Evolutionary conservation across 2,113 vertebrate species (phyloP).

Genomic region (Alethe castanea): DNA sequence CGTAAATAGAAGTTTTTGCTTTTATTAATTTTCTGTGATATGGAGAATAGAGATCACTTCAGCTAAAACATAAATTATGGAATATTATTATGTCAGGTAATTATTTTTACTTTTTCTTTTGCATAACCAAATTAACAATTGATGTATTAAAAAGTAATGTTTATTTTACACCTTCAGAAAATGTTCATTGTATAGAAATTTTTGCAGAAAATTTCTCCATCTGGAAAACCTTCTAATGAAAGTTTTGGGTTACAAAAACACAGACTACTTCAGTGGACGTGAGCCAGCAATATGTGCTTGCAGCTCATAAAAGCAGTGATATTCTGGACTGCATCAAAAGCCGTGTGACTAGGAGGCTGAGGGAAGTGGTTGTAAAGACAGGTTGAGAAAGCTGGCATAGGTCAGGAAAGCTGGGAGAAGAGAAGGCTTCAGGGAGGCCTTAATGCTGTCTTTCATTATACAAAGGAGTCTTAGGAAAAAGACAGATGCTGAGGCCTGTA

Average conservation of each 20-base stretch:
- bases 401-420: background rate
- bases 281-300: background rate
- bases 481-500: background rate
- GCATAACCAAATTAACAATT: background rate
- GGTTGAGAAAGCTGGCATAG: background rate
- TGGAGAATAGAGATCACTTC: background rate
- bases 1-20: background rate
- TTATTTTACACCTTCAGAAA: background rate
- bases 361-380: background rate
- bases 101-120: background rate
- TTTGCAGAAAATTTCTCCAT: background rate
- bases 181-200: background rate
- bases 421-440: background rate
- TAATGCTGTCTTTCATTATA: background rate
- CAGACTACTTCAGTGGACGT: background rate
- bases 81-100: background rate
- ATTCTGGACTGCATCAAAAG: background rate
- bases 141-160: background rate
- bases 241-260: background rate
- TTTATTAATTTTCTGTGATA: background rate
- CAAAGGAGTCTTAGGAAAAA: background rate
- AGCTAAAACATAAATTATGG: background rate
- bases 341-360: accelerated
- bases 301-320: background rate
- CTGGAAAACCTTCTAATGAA: background rate